Conservation (phyloP, 2,797 vertebrate genomes). For the Cynodonichthys magdalenae region DNA sequence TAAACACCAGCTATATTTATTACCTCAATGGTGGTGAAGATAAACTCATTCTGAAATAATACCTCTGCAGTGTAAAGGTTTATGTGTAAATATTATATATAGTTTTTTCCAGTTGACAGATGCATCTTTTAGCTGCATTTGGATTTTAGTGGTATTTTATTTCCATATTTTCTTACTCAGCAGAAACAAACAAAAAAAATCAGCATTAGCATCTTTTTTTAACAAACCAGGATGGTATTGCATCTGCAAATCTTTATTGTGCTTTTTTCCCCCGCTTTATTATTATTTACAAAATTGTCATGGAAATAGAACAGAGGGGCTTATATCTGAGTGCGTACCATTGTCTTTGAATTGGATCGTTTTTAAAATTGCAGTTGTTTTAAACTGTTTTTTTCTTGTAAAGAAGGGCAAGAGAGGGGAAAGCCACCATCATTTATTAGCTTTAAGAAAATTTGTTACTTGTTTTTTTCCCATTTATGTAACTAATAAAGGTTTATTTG, state of each 20-base stretch:
- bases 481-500: constrained; percentile 28
- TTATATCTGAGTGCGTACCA: constrained; percentile 22
- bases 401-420: constrained; percentile 1
- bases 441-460: constrained; percentile 62
- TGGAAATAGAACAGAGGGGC: constrained; percentile 27
- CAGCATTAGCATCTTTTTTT: constrained; percentile 3
- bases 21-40: constrained; percentile 50
- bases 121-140: constrained; percentile 51
- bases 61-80: constrained; percentile 56
- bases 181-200: not conserved
- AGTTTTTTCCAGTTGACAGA: constrained; percentile 23
- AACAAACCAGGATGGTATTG: constrained; percentile 48
- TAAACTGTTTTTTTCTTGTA: constrained; percentile 14
- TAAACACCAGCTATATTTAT: constrained; percentile 42
- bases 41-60: constrained; percentile 36
- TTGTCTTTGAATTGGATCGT: constrained; percentile 17
- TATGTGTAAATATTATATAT: not conserved
- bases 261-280: not conserved
- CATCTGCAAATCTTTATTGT: constrained; percentile 34
- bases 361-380: constrained; percentile 10
- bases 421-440: constrained; percentile 21
- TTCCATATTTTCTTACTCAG: not conserved
- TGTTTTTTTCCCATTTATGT: constrained; percentile 30
- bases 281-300: constrained; percentile 4
- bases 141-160: constrained; percentile 40